phyloP scores from a whole-genome alignment of 1,140 invertebrate species.

The Sesamia nonagrioides region DNA sequence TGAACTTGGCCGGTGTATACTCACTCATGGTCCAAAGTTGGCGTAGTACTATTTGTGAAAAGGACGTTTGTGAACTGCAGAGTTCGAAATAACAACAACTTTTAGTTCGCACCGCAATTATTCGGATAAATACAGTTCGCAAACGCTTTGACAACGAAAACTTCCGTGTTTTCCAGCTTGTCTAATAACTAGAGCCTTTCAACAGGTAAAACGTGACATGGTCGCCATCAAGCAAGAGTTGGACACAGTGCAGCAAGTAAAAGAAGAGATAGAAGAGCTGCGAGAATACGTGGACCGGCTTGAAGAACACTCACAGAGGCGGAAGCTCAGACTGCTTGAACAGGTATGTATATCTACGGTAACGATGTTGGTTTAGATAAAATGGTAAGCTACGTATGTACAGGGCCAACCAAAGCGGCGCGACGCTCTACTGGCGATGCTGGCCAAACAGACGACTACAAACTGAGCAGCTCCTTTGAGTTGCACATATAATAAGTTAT shows the following conservation, averaged over 20 bases:
- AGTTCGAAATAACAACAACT: too few relatives aligned
- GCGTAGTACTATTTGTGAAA: too few relatives aligned
- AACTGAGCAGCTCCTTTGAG: too few relatives aligned
- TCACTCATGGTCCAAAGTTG: neutral
- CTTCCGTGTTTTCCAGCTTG: neutral
- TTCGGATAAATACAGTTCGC: too few relatives aligned
- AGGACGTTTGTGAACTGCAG: too few relatives aligned
- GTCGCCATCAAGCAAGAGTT: conserved; percentile 97
- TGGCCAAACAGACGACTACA: too few relatives aligned
- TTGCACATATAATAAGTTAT: too few relatives aligned
- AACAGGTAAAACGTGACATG: conserved; percentile 96
- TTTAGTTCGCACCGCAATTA: too few relatives aligned
- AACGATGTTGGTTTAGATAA: neutral
- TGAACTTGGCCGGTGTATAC: neutral
- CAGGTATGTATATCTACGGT: conserved; percentile 89
- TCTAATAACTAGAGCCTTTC: neutral
- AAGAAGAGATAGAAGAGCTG: conserved; percentile 97
- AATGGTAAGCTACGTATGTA: neutral
- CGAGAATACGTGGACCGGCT: conserved; percentile 96
- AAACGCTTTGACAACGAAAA: neutral
- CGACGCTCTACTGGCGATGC: too few relatives aligned
- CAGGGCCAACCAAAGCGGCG: too few relatives aligned
- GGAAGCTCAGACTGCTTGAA: conserved; percentile 95
- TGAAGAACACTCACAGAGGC: conserved; percentile 95
- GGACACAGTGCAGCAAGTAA: conserved; percentile 97